Base-by-base conservation (phyloP, 2,888 invertebrate genomes). In the Tetrapedia diversipes region DNA sequence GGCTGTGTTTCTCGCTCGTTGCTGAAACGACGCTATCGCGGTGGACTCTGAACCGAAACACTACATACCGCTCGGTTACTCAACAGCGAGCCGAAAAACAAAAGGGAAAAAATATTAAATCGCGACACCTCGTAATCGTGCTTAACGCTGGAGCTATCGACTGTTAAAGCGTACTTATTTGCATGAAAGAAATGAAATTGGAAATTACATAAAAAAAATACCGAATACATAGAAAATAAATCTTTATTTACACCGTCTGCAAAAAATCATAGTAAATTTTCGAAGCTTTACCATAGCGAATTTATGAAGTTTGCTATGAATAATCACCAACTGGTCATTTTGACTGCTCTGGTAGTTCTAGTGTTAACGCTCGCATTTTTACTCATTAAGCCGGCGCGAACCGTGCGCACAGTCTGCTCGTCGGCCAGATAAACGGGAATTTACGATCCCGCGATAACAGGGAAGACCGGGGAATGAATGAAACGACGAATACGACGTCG, bases 31-130 rank as follows among this genome's bases (percentile, higher is more conserved):
- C 49, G 73, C 45, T 81, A 82, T 81, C 81, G 60, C 72, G 56
- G 7, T 66, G 78, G 74, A 78, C 81, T 81, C 65, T 78, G 81
- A 41, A 63, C 74, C 74, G 74, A 59, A 68, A 57, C n/a, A n/a
- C n/a, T n/a, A n/a, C n/a, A n/a, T n/a, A n/a, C 67, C 39, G 34
- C 56, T 61, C 43, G 51, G 45, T 73, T 67, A 63, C 73, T 59
- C 34, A 63, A 77, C 41, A 19, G n/a, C 19, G 19, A 39, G 24
- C 19, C 32, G 39, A 24, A 47, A 16, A 14, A 7, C 22, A 7
- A 14, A 6, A 3, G 6, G 1, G 11, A 19, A 4, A 4, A 22
- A 2, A 4, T 19, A 22, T 47, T 73, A 77, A 77, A 67, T 73
- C 54, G 45, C 37, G 22, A 16, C n/a, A 11, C 57, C 22, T 22